A percentile compares a stretch with the other conserved stretches of the same genome.
phyloP scores from a whole-genome alignment of 2,888 invertebrate genomes.

The Xylota segnis region DNA sequence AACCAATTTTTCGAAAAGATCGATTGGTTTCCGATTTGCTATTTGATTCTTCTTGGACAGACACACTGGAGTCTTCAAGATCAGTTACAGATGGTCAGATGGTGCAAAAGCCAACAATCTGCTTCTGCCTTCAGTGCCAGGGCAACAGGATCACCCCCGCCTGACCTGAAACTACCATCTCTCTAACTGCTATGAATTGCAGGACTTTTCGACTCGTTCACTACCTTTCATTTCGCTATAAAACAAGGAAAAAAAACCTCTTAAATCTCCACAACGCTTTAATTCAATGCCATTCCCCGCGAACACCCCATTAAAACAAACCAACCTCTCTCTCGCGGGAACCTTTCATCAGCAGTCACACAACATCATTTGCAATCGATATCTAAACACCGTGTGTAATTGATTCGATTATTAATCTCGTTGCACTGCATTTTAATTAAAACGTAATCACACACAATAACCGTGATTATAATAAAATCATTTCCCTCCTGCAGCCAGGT shows the following conservation, averaged over 20 bases:
- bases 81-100: too few relatives aligned
- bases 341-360: conserved; percentile 53
- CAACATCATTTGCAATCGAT: conserved; percentile 71
- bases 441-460: conserved; percentile 69
- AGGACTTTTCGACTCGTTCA: too few relatives aligned
- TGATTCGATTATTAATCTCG: conserved; percentile 74
- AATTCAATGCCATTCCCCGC: background rate
- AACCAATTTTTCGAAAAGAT: too few relatives aligned
- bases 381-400: conserved; percentile 73
- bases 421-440: conserved; percentile 75
- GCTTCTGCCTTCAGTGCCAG: too few relatives aligned
- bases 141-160: too few relatives aligned
- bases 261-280: conserved; percentile 8
- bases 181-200: too few relatives aligned
- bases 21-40: too few relatives aligned
- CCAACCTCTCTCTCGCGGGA: conserved; percentile 8
- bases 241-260: background rate
- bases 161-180: too few relatives aligned
- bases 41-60: too few relatives aligned
- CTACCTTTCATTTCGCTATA: background rate
- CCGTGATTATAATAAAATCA: conserved; percentile 73
- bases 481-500: background rate
- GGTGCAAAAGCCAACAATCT: too few relatives aligned
- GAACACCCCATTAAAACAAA: background rate
- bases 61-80: too few relatives aligned